Evolutionary conservation across 2,113 vertebrate species (phyloP), one percentile per base, ranked within the genome.

Genomic region (Syrmaticus mikado): DNA sequence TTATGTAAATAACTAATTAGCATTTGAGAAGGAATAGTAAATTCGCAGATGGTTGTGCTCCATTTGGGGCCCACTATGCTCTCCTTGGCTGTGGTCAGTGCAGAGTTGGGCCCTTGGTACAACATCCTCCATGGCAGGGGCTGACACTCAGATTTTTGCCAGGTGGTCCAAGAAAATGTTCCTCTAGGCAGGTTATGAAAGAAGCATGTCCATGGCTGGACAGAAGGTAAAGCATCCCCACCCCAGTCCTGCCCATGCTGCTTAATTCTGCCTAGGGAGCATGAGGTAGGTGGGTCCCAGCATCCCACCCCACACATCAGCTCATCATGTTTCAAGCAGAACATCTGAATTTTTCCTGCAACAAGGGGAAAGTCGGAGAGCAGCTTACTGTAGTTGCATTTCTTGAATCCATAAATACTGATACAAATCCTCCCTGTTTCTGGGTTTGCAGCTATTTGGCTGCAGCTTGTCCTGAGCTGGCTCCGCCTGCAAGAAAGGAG

Each of bases 1-100:
- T 96, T 96, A 66, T 94, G 92, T 90, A 87, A 95, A 82, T 95
- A 89, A 79, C 87, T 96, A 84, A 94, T 83, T 95, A 93, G 92
- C 93, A 91, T 28, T 71, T 94, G 55, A 73, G 95, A 94, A 93
- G 55, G 85, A 88, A 90, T 82, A 89, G 77, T 92, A 88, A 92
- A 85, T 95, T 82, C 41, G 60, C 83, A 93, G 81, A 93, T 96
- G 85, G 82, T 92, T 73, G 2, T 86, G 83, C 76, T 89, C 75
- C 61, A 48, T 82, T 92, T 64, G 62, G 65, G 22, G 32, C 50
- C 67, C 45, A 17, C 72, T 21, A 13, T 43, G 53, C 66, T 75
- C 1, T 0, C 64, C 8, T 11, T 66, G 58, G 38, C 48, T 43
- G 19, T 41, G 53, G 75, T 34, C 38, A 32, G 24, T 13, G 66